Evolutionary conservation across 2,113 vertebrate genomes (phyloP).

Genomic region (Trichechus manatus): DNA sequence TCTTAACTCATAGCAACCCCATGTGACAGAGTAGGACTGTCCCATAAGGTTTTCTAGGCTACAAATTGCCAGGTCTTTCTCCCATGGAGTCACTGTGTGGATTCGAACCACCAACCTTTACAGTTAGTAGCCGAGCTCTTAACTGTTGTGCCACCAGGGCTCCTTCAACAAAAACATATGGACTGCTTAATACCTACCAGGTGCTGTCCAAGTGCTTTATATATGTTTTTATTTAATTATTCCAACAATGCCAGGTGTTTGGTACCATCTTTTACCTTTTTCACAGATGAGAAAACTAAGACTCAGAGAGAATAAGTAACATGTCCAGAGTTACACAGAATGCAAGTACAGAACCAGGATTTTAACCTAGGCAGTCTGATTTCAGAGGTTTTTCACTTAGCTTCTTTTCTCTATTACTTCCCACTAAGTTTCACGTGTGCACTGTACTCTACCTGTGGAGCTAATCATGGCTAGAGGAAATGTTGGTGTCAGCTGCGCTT

Average conservation of each 20-base stretch:
- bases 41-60: neutral
- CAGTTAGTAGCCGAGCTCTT: neutral
- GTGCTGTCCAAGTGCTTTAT: neutral
- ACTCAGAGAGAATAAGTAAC: neutral
- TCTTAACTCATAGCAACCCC: neutral
- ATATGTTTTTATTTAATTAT: neutral
- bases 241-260: neutral
- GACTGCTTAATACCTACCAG: neutral
- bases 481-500: neutral
- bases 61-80: neutral
- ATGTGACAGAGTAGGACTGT: neutral
- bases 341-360: neutral
- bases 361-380: neutral
- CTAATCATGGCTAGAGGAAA: neutral
- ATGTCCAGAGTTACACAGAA: neutral
- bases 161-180: too few species aligned
- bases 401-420: neutral
- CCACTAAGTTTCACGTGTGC: neutral
- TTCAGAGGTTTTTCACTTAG: neutral
- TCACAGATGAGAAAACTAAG: neutral
- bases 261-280: neutral
- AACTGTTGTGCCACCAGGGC: neutral
- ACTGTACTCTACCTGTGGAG: neutral
- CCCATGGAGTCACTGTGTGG: neutral
- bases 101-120: neutral